Base-by-base conservation (phyloP, 2,888 invertebrate species). In the Scaptomyza reducta region DNA sequence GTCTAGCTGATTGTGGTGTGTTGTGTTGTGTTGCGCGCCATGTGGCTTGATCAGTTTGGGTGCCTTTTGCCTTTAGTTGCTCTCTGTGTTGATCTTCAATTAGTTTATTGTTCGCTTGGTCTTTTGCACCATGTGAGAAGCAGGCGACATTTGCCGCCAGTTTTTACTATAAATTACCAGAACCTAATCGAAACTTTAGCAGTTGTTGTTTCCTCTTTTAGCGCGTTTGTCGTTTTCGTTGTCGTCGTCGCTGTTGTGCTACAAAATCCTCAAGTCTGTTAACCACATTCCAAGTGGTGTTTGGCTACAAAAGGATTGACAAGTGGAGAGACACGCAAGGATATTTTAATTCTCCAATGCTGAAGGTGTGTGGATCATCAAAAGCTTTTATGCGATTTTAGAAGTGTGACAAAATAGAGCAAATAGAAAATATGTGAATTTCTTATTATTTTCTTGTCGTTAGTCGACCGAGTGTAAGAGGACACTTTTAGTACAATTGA, bases 111-210 rank as follows among this genome's bases (percentile, higher is more conserved):
- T 82, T 66, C 64, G 68, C 70, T 78, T 77, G 78, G 75, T 78
- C 71, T 79, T 69, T 70, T 66, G 77, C 65, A 55, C 85, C 84
- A 89, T 88, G 90, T 89, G 90, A 40, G 40, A 89, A 89, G 86
- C 80, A 70, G 89, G 83, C 90, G 89, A 90, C 90, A 90, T 90
- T 90, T 90, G 85, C 70, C 76, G 76, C 77, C 70, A 70, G 56
- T 49, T 67, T 74, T 73, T 45, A 53, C 56, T 83, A 87, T 83
- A 83, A 87, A 77, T 79, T 79, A 77, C 67, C 66, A 79, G 76
- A 76, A 80, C 76, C 53, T 18, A 63, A 51, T 46, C 67, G 70
- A 74, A 85, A 77, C 47, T 62, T 68, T 76, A 74, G 79, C 88
- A 82, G 88, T 88, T 82, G 74, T 77, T 74, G 69, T 79, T 82